phyloP scores from a whole-genome alignment of 1,140 invertebrate genomes.

The Lucilia cuprina region DNA sequence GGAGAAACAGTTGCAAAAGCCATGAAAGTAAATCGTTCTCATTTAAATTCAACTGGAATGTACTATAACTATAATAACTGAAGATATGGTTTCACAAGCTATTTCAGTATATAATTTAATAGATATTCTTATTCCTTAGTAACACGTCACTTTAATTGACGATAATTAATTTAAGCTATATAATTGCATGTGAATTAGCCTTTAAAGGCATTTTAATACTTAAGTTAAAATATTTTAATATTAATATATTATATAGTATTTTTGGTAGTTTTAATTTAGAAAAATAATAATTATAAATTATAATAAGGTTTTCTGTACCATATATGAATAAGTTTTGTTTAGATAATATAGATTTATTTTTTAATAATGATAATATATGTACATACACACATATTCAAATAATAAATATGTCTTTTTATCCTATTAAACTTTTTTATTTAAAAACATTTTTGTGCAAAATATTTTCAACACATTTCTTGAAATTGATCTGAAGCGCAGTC shows the following conservation, averaged over 20 bases:
- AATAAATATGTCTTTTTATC: no score
- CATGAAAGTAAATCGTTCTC: conserved; percentile 45
- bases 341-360: no score
- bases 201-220: conserved; percentile 16
- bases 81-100: not conserved
- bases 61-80: conserved; percentile 41
- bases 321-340: no score
- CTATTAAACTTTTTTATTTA: no score
- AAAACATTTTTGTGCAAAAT: no score
- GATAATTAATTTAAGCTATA: not conserved
- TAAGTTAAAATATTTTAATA: not conserved
- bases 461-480: no score
- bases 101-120: not conserved
- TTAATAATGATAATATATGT: no score
- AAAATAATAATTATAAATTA: conserved; percentile 19
- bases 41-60: conserved; percentile 47
- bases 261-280: not conserved
- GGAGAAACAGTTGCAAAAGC: conserved; percentile 52
- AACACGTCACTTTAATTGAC: conserved; percentile 27
- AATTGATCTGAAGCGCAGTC: no score
- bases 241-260: not conserved
- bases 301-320: not conserved
- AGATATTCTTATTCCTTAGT: not conserved
- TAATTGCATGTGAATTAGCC: not conserved
- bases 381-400: no score